Conservation (phyloP, 2,797 vertebrate species). For the Eulemur albifrons region DNA sequence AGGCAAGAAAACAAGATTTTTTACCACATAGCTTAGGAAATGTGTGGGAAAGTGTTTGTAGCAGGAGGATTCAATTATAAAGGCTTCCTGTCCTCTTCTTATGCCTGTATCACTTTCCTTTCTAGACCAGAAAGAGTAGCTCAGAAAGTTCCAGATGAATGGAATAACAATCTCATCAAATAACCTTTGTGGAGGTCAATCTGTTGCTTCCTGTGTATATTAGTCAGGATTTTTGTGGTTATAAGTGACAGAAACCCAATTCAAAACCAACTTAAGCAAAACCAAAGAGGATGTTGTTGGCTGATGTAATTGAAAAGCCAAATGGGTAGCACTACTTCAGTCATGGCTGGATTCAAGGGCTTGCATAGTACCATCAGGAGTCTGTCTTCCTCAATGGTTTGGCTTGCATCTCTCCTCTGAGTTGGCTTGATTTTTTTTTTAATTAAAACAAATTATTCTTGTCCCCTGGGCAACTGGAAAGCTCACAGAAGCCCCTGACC, state of each 20-base stretch:
- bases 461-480: background rate
- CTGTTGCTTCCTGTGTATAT: background rate
- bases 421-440: background rate
- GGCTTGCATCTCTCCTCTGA: background rate
- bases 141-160: constrained; percentile 33
- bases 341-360: background rate
- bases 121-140: constrained; percentile 21
- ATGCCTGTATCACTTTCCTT: constrained; percentile 34
- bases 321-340: background rate
- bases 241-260: constrained; percentile 36
- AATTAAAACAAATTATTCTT: too few species aligned
- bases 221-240: constrained; percentile 24
- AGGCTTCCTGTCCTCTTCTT: constrained; percentile 62
- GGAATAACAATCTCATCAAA: background rate
- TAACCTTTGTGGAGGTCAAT: background rate
- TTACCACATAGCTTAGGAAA: constrained; percentile 64
- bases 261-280: constrained; percentile 22
- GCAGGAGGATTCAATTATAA: constrained; percentile 68
- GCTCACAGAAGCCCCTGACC: background rate
- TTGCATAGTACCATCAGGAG: background rate
- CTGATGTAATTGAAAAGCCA: background rate
- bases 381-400: background rate
- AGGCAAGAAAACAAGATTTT: constrained; percentile 65
- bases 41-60: constrained; percentile 72
- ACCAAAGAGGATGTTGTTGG: background rate